Conservation (phyloP, 2,113 vertebrate genomes). For the Pitta sordida region DNA sequence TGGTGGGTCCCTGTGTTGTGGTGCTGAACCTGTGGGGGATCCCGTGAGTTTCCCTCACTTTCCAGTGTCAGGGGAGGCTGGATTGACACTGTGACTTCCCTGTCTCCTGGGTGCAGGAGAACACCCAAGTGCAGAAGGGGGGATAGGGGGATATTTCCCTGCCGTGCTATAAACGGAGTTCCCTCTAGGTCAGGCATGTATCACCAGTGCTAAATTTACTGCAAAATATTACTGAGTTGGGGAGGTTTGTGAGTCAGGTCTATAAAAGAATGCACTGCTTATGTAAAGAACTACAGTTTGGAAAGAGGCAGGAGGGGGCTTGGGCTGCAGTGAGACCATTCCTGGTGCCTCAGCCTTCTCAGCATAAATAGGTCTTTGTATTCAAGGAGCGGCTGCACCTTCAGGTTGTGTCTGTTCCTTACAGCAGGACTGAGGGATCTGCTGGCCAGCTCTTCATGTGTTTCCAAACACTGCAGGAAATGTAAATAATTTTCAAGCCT, state of each 20-base stretch:
- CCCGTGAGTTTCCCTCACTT: neutral
- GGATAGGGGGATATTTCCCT: neutral
- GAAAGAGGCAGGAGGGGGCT: neutral
- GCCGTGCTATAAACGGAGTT: slow-evolving; percentile 24
- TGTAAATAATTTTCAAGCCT: neutral
- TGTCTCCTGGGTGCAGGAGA: neutral
- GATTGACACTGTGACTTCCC: accelerated
- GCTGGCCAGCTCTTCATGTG: neutral
- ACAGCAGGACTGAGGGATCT: neutral
- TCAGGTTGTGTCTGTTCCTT: neutral
- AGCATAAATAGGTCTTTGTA: accelerated
- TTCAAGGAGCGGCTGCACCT: neutral
- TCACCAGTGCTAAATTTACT: slow-evolving; percentile 55
- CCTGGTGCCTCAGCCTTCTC: neutral
- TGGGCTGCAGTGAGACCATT: neutral
- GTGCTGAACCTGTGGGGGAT: neutral
- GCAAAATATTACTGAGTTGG: slow-evolving; percentile 34
- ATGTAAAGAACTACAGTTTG: neutral
- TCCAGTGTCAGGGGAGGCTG: neutral
- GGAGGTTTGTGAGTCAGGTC: slow-evolving; percentile 49
- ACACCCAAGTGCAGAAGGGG: neutral
- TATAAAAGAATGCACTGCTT: slow-evolving; percentile 9
- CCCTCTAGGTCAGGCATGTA: slow-evolving; percentile 49
- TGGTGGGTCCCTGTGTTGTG: neutral
- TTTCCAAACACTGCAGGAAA: neutral